Evolutionary conservation across 2,888 invertebrate species (phyloP).

Genomic region (Formica aserva): DNA sequence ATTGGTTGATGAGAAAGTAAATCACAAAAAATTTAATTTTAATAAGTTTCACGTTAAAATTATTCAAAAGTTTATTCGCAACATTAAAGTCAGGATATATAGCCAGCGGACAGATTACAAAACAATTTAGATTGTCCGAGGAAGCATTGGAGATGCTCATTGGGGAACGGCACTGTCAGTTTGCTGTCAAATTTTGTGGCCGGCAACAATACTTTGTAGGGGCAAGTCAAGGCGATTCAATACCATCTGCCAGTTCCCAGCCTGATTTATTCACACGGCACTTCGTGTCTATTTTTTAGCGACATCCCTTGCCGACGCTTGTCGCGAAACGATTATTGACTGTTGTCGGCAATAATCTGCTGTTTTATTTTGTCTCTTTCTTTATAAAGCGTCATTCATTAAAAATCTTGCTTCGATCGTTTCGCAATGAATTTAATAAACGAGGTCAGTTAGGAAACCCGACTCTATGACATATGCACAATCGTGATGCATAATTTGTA

Average conservation of each 20-base stretch:
- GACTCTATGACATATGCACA: neutral
- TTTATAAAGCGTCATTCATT: neutral
- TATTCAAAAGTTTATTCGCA: constrained; percentile 22
- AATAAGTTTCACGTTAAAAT: constrained; percentile 19
- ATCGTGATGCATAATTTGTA: neutral
- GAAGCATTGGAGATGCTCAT: constrained; percentile 54
- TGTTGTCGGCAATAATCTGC: neutral
- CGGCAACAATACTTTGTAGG: constrained; percentile 42
- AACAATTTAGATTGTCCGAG: constrained; percentile 71
- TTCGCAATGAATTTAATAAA: constrained; percentile 8
- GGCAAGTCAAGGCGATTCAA: constrained; percentile 43
- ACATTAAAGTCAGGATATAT: constrained; percentile 57
- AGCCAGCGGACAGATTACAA: constrained; percentile 66
- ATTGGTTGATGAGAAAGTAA: neutral
- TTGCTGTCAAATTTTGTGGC: constrained; percentile 75
- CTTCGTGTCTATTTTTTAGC: constrained; percentile 1
- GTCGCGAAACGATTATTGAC: neutral
- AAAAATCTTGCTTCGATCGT: neutral
- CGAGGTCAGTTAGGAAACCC: neutral
- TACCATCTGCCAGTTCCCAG: neutral
- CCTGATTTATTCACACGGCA: constrained; percentile 35
- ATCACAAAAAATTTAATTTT: neutral
- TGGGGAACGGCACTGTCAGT: constrained; percentile 73
- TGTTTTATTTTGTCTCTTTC: neutral
- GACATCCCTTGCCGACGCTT: neutral